A percentile compares a stretch with the other conserved stretches of the same genome.
phyloP scores from a whole-genome alignment of 2,113 vertebrate species.

The Ornithorhynchus anatinus region DNA sequence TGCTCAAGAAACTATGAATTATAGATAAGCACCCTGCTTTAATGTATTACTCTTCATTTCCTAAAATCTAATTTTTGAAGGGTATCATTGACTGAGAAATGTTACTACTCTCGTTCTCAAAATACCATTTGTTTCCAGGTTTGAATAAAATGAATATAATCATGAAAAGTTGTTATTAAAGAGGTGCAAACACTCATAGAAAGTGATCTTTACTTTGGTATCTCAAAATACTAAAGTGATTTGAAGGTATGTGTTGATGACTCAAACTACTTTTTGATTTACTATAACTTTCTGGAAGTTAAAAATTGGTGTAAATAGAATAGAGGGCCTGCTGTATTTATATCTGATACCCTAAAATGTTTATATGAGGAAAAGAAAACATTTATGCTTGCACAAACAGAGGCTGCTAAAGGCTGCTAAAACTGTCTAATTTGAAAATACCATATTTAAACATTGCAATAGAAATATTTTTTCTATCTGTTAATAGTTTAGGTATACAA shows the following conservation, averaged over 20 bases:
- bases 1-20: conserved; percentile 42
- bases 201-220: no score
- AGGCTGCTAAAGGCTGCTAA: not conserved
- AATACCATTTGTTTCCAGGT: not conserved
- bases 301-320: not conserved
- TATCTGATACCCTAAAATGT: not conserved
- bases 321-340: not conserved
- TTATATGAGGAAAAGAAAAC: not conserved
- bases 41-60: not conserved
- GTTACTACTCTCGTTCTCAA: conserved; percentile 15
- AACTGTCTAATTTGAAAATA: not conserved
- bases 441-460: not conserved
- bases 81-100: not conserved
- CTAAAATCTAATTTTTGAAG: conserved; percentile 13
- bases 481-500: not conserved
- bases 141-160: not conserved
- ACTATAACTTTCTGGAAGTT: no score
- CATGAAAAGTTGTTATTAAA: conserved; percentile 3
- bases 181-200: not conserved
- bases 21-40: not conserved
- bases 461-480: not conserved
- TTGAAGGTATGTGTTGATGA: no score
- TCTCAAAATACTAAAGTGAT: no score
- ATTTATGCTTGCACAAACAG: not conserved
- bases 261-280: no score